Conservation (phyloP, 2,888 invertebrate species). For the Timema podura region DNA sequence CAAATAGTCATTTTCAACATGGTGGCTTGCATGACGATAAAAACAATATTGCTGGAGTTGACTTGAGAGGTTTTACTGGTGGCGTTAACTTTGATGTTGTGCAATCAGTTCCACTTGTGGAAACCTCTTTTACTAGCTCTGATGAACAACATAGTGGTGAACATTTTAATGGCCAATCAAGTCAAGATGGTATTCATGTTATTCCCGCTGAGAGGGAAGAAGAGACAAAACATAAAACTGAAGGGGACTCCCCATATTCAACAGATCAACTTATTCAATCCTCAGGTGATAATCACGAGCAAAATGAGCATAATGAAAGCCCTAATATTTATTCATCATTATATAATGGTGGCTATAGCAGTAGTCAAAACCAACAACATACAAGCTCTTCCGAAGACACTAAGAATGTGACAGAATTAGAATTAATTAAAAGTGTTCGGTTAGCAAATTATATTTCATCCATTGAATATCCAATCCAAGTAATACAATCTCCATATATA, state of each 20-base stretch:
- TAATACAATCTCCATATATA: conserved; percentile 64
- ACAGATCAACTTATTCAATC: conserved; percentile 10
- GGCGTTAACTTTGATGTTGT: conserved; percentile 15
- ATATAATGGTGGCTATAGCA: too few relatives aligned
- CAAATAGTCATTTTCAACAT: too few relatives aligned
- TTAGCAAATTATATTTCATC: conserved; percentile 65
- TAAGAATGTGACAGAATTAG: conserved; percentile 42
- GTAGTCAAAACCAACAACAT: too few relatives aligned
- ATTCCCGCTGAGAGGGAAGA: too few relatives aligned
- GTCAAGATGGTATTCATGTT: too few relatives aligned
- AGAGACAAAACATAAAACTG: not conserved
- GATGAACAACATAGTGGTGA: too few relatives aligned
- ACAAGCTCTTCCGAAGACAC: too few relatives aligned
- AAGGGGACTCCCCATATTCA: not conserved
- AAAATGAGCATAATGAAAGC: too few relatives aligned
- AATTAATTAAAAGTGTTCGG: conserved; percentile 61
- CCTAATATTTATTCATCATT: too few relatives aligned
- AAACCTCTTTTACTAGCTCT: conserved; percentile 11
- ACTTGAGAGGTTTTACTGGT: not conserved
- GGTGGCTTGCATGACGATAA: too few relatives aligned
- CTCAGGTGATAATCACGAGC: too few relatives aligned
- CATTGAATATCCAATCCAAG: conserved; percentile 66
- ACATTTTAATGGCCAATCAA: too few relatives aligned
- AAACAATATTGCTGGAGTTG: not conserved
- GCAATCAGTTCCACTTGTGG: conserved; percentile 15